A percentile compares a stretch with the other conserved stretches of the same genome.
Evolutionary conservation across 2,888 invertebrate genomes (phyloP).

Genomic region (Leptinotarsa rubiginosa): DNA sequence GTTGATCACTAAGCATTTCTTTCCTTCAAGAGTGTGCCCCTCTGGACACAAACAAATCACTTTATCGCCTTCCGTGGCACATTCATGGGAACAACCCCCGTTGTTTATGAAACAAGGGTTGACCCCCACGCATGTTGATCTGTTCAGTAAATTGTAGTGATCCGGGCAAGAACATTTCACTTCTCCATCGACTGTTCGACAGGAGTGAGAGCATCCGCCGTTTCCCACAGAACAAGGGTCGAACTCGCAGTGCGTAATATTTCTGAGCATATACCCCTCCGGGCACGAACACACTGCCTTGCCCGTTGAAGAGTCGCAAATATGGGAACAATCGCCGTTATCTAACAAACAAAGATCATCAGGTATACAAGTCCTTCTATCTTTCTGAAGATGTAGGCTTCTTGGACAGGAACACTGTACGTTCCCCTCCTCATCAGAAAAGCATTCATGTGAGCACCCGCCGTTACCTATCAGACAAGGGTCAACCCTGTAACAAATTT

Average conservation of each 20-base stretch:
- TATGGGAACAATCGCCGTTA: slow-evolving; percentile 72
- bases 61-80: slow-evolving; percentile 56
- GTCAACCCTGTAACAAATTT: slow-evolving; percentile 50
- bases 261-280: slow-evolving; percentile 61
- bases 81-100: slow-evolving; percentile 73
- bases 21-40: slow-evolving; percentile 60
- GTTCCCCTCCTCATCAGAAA: slow-evolving; percentile 48
- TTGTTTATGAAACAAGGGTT: slow-evolving; percentile 65
- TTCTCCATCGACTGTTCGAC: slow-evolving; percentile 54
- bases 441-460: slow-evolving; percentile 55
- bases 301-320: slow-evolving; percentile 61
- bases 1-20: slow-evolving; percentile 50
- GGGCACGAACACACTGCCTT: slow-evolving; percentile 48
- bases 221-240: slow-evolving; percentile 62
- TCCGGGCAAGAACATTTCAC: slow-evolving; percentile 69
- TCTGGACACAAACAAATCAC: slow-evolving; percentile 67
- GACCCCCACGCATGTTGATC: slow-evolving; percentile 58
- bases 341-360: slow-evolving; percentile 58
- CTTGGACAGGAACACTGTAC: slow-evolving; percentile 67
- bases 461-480: slow-evolving; percentile 63
- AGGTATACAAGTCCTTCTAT: slow-evolving; percentile 56
- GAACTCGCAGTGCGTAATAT: slow-evolving; percentile 67
- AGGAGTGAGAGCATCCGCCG: slow-evolving; percentile 64
- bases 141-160: slow-evolving; percentile 57
- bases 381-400: slow-evolving; percentile 52